These are phyloP conservation scores for Eilema caniola DNA, from an alignment of 2,888 invertebrate genomes.

Conservation along the genomic window DNA sequence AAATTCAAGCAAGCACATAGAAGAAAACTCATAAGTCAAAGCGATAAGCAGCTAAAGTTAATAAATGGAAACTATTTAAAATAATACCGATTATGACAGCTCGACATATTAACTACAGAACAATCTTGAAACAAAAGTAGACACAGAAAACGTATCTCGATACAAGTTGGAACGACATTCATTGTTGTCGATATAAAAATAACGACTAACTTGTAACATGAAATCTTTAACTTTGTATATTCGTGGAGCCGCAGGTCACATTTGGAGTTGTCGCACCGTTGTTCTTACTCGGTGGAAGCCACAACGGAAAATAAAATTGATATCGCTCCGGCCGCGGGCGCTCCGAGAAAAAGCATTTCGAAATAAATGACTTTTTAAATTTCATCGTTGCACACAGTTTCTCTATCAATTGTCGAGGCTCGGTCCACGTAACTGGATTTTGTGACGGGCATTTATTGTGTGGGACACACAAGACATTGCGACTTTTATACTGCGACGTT, in stretches of 20 bases:
- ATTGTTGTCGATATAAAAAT: slow-evolving; percentile 51
- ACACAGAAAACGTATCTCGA: slow-evolving; percentile 31
- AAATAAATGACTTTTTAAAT: slow-evolving; percentile 88
- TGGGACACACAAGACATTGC: slow-evolving; percentile 78
- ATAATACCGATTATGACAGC: not conserved
- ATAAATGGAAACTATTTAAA: not conserved
- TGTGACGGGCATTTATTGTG: slow-evolving; percentile 83
- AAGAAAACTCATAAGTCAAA: not conserved
- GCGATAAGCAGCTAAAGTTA: not conserved
- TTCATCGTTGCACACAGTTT: slow-evolving; percentile 87
- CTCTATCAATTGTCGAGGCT: slow-evolving; percentile 86
- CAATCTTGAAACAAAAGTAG: slow-evolving; percentile 25
- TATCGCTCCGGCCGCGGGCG: slow-evolving; percentile 82
- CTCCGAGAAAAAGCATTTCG: slow-evolving; percentile 85
- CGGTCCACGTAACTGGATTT: slow-evolving; percentile 84
- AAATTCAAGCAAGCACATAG: not conserved
- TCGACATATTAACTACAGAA: slow-evolving; percentile 12
- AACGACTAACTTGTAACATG: slow-evolving; percentile 47
- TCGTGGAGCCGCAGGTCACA: slow-evolving; percentile 48
- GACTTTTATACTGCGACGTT: slow-evolving; percentile 73
- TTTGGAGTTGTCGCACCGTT: slow-evolving; percentile 56
- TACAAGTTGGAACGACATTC: slow-evolving; percentile 43
- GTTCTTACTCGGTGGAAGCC: slow-evolving; percentile 71
- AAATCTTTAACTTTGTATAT: slow-evolving; percentile 48
- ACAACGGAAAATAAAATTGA: slow-evolving; percentile 85